Base-by-base conservation (phyloP, 2,113 vertebrate species). In the Anas platyrhynchos region DNA sequence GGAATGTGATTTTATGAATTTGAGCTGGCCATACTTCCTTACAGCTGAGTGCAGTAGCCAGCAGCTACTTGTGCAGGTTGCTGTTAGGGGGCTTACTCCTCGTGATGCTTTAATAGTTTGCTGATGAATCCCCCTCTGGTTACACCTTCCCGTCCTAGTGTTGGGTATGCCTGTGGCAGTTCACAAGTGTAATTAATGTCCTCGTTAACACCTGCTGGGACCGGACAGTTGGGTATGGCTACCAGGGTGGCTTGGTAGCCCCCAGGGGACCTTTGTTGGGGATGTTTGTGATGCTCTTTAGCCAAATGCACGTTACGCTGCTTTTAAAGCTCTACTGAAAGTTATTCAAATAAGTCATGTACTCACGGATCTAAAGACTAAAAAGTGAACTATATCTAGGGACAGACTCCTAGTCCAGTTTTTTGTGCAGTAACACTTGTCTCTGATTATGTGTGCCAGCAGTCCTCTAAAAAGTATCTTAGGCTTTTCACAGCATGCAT, bases 321-420 rank as follows among this genome's bases (percentile, higher is more conserved):
- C 69, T 88, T 91, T 86, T 89, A 81, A 78, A 93, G 41, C 48
- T 85, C 48, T 76, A 59, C 46, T 79, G 84, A 68, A 87, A 83
- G 52, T 55, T 77, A 83, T 23, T 88, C 12, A 56, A 65, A 34
- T 23, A 31, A 66, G 52, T 63, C 1, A 0, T 26, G 25, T 29
- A 29, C 10, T 50, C 75, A 34, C 20, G 14, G 7, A 74, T 82
- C 68, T n/a, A 25, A n/a, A 76, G 72, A 27, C 26, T 88, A 16
- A 94, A 9, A 52, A 32, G 25, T 72, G 4, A 63, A 48, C 12
- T 52, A 1, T 48, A 26, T 82, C 29, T 27, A 31, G 7, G 31
- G 52, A 56, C 34, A 89, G 80, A 72, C 34, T 61, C 22, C 14
- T 34, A 83, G 46, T 43, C 90, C 16, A 22, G 6, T 62, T 81